Conservation (phyloP, 2,797 vertebrate genomes). For the Pitangus sulphuratus region DNA sequence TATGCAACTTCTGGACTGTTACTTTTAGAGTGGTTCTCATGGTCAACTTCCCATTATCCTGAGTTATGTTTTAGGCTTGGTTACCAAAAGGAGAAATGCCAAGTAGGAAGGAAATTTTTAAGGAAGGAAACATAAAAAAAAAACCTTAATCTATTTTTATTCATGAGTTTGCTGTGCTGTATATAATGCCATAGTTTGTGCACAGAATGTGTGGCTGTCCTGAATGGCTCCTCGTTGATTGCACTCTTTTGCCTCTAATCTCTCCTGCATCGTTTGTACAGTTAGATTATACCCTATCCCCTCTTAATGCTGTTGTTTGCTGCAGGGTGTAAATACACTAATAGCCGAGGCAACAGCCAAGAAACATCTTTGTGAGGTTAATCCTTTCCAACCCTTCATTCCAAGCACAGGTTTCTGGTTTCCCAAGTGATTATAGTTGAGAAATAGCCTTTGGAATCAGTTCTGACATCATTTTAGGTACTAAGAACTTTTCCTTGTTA, state of each 20-base stretch:
- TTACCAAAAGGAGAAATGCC: not conserved
- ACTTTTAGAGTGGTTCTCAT: not conserved
- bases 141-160: not conserved
- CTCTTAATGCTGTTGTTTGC: not conserved
- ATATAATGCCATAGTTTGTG: not conserved
- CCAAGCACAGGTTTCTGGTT: slow-evolving; percentile 1
- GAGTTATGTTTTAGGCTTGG: not conserved
- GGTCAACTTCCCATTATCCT: not conserved
- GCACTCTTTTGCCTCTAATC: not conserved
- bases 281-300: not conserved
- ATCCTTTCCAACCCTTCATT: not conserved
- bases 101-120: not conserved
- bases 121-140: not conserved
- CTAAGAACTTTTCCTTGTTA: not conserved
- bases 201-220: not conserved
- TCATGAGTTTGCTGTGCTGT: not conserved
- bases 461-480: not conserved
- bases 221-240: not conserved
- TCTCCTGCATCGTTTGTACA: not conserved
- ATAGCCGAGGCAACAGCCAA: not conserved
- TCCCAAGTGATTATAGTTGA: not conserved
- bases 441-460: not conserved
- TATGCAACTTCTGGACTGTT: not conserved
- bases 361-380: not conserved
- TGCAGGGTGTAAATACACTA: not conserved